Evolutionary conservation across 2,888 invertebrate species (phyloP).

Genomic region (Carabus problematicus): DNA sequence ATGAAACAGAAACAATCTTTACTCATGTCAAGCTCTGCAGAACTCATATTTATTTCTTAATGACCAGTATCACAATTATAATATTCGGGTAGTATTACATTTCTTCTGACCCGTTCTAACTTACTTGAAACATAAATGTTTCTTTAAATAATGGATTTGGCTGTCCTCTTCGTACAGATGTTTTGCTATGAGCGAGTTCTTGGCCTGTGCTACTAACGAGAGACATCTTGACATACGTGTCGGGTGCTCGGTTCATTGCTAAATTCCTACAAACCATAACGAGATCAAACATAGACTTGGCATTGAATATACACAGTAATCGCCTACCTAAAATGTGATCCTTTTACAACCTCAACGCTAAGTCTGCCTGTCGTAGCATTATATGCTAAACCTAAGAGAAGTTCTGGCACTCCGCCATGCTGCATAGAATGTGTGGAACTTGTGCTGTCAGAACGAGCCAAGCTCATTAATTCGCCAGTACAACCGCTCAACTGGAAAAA

Average conservation of each 20-base stretch:
- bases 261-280: constrained; percentile 65
- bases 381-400: constrained; percentile 88
- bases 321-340: constrained; percentile 70
- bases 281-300: neutral
- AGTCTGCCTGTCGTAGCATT: constrained; percentile 93
- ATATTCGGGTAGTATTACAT: too few species aligned
- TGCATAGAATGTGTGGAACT: constrained; percentile 92
- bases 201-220: constrained; percentile 92
- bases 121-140: constrained; percentile 93
- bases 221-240: constrained; percentile 92
- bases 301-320: neutral
- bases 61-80: too few species aligned
- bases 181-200: constrained; percentile 92
- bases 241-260: constrained; percentile 82
- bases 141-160: constrained; percentile 96
- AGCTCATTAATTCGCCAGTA: constrained; percentile 72
- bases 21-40: neutral
- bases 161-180: constrained; percentile 88
- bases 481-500: constrained; percentile 61
- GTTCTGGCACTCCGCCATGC: constrained; percentile 89
- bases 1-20: constrained; percentile 37
- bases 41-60: too few species aligned
- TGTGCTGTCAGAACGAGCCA: constrained; percentile 91
- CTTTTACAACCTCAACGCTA: constrained; percentile 88
- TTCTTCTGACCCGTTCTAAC: constrained; percentile 30